A percentile compares a stretch with the other conserved stretches of the same genome.
Evolutionary conservation across 1,140 invertebrate species (phyloP).

Genomic region (Scaptomyza montana): DNA sequence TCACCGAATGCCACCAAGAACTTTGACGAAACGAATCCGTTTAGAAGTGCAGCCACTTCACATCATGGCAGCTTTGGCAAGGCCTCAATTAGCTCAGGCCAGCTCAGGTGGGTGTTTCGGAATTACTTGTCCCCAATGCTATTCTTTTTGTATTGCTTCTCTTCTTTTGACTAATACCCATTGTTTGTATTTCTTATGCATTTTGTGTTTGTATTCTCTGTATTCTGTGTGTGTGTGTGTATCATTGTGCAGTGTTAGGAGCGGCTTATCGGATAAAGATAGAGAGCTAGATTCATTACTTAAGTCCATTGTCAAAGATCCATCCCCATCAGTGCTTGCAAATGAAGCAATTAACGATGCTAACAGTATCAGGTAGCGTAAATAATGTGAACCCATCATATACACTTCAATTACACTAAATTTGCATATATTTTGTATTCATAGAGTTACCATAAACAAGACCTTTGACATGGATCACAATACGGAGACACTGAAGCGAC

Average conservation of each 20-base stretch:
- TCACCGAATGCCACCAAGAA: slow-evolving; percentile 77
- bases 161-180: slow-evolving; percentile 59
- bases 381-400: slow-evolving; percentile 13
- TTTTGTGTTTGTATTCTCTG: slow-evolving; percentile 46
- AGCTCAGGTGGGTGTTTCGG: slow-evolving; percentile 69
- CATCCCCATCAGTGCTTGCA: slow-evolving; percentile 84
- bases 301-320: slow-evolving; percentile 86
- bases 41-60: slow-evolving; percentile 69
- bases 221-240: slow-evolving; percentile 46
- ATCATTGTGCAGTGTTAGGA: slow-evolving; percentile 84
- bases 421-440: not conserved
- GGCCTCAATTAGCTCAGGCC: slow-evolving; percentile 82
- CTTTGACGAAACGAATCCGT: slow-evolving; percentile 82
- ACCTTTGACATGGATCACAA: slow-evolving; percentile 86
- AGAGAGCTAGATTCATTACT: slow-evolving; percentile 85
- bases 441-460: slow-evolving; percentile 86
- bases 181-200: slow-evolving; percentile 57
- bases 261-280: slow-evolving; percentile 85
- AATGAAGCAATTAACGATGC: slow-evolving; percentile 84
- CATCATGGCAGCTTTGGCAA: slow-evolving; percentile 83
- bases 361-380: slow-evolving; percentile 84
- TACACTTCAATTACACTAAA: slow-evolving; percentile 38
- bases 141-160: slow-evolving; percentile 45
- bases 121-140: not conserved
- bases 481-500: slow-evolving; percentile 85